A percentile compares a stretch with the other conserved stretches of the same genome.
These are phyloP conservation scores for Choristoneura fumiferana DNA, from an alignment of 1,140 invertebrate genomes.

Conservation along the genomic window DNA sequence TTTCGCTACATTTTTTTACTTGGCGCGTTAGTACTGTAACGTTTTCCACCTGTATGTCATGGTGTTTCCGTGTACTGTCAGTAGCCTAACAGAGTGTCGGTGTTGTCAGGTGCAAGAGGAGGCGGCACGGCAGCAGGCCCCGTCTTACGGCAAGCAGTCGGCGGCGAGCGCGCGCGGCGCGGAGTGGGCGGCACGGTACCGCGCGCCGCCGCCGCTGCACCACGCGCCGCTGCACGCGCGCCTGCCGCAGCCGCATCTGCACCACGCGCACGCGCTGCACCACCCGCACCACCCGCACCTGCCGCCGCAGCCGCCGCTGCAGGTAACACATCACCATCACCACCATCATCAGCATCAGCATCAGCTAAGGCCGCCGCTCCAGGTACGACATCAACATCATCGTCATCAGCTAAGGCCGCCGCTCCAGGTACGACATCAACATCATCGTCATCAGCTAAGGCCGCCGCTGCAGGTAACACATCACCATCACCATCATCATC, in stretches of 20 bases:
- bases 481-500: too few relatives aligned
- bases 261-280: constrained; percentile 73
- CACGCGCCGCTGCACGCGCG: constrained; percentile 41
- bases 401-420: too few relatives aligned
- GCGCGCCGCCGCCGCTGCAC: constrained; percentile 66
- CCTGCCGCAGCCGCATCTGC: constrained; percentile 61
- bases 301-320: constrained; percentile 62
- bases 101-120: constrained; percentile 96
- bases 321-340: constrained; percentile 42
- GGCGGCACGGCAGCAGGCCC: constrained; percentile 88
- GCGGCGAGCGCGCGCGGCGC: constrained; percentile 56
- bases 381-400: too few relatives aligned
- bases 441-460: too few relatives aligned
- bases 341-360: constrained; percentile 38
- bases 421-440: too few relatives aligned
- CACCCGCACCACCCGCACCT: constrained; percentile 63
- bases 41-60: too few relatives aligned
- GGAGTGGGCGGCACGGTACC: constrained; percentile 47
- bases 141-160: constrained; percentile 82
- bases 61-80: too few relatives aligned
- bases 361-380: constrained; percentile 59
- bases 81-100: constrained; percentile 87
- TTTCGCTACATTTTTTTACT: too few relatives aligned
- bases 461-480: too few relatives aligned
- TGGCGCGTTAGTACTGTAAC: too few relatives aligned